Conservation (phyloP, 37 sponge, comb jelly and placozoan genomes). For the Cliona cf. orientalis region DNA sequence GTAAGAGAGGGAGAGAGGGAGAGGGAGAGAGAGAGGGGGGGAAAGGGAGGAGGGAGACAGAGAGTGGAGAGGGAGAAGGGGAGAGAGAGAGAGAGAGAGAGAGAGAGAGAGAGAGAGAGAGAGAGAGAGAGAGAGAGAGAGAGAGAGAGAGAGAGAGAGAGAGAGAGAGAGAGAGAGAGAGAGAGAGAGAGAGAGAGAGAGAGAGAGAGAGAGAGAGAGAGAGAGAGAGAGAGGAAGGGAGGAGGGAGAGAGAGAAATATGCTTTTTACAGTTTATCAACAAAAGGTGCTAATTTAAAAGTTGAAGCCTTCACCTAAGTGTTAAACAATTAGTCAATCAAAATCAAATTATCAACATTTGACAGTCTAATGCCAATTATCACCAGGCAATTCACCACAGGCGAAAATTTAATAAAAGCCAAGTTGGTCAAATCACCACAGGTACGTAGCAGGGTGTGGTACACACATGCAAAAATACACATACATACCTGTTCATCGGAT, state of each 20-base stretch:
- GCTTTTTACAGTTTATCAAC: too few relatives aligned
- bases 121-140: constrained; percentile 17
- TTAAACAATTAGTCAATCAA: too few relatives aligned
- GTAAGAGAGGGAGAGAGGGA: too few relatives aligned
- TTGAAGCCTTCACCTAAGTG: too few relatives aligned
- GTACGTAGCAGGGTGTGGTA: too few relatives aligned
- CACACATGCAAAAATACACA: too few relatives aligned
- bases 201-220: constrained; percentile 5
- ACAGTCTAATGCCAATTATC: too few relatives aligned
- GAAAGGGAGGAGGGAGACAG: background rate
- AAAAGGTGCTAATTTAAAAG: too few relatives aligned
- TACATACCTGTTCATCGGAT: constrained; percentile 92
- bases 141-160: constrained; percentile 27
- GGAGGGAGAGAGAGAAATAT: background rate
- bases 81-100: background rate
- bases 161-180: constrained; percentile 25
- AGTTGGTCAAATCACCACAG: too few relatives aligned
- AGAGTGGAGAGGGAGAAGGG: background rate
- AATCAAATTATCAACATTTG: too few relatives aligned
- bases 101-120: background rate
- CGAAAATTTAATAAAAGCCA: too few relatives aligned
- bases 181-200: constrained; percentile 25
- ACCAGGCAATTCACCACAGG: too few relatives aligned
- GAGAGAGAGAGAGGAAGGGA: background rate
- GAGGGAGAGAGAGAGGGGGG: background rate